Percentiles rank a stretch among this genome's conserved stretches.
These are phyloP conservation scores for Pollenia amentaria DNA, from an alignment of 2,888 invertebrate species.

Conservation along the genomic window DNA sequence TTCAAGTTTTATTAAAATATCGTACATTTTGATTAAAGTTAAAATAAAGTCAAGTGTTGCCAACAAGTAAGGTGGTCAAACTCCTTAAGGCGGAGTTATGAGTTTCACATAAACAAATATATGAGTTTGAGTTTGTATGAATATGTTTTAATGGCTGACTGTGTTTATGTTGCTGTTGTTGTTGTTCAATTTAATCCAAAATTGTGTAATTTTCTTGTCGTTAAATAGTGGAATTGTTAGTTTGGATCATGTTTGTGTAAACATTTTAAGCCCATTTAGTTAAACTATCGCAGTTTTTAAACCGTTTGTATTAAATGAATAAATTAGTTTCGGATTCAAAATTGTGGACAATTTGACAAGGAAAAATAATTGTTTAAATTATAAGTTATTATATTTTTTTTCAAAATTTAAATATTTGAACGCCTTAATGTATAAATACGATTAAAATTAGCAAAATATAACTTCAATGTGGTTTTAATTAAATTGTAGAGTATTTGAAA, in stretches of 20 bases:
- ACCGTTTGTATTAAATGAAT: slow-evolving; percentile 46
- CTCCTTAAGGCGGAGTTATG: slow-evolving; percentile 70
- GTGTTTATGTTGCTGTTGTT: slow-evolving; percentile 33
- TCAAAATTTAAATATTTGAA: slow-evolving; percentile 28
- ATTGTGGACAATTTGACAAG: slow-evolving; percentile 71
- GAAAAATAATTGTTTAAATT: slow-evolving; percentile 62
- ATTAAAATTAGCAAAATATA: slow-evolving; percentile 30
- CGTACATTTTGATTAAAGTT: slow-evolving; percentile 10
- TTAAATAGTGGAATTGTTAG: slow-evolving; percentile 62
- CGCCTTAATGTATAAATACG: slow-evolving; percentile 11
- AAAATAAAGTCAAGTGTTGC: slow-evolving; percentile 46
- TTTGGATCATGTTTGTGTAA: slow-evolving; percentile 51
- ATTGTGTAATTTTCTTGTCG: slow-evolving; percentile 71
- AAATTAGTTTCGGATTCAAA: slow-evolving; percentile 54
- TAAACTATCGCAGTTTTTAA: slow-evolving; percentile 49
- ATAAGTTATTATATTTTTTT: slow-evolving; percentile 20
- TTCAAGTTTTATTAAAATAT: slow-evolving; percentile 35
- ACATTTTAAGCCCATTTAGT: slow-evolving; percentile 63
- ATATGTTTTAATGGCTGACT: slow-evolving; percentile 18
- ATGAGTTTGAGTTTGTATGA: neutral
- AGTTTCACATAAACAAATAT: neutral
- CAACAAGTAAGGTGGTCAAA: slow-evolving; percentile 60
- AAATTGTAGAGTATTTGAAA: slow-evolving; percentile 1
- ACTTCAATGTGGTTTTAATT: slow-evolving; percentile 8
- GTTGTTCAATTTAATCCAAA: slow-evolving; percentile 59